Evolutionary conservation across 2,797 vertebrate species (phyloP).

Genomic region (Falco berigora): DNA sequence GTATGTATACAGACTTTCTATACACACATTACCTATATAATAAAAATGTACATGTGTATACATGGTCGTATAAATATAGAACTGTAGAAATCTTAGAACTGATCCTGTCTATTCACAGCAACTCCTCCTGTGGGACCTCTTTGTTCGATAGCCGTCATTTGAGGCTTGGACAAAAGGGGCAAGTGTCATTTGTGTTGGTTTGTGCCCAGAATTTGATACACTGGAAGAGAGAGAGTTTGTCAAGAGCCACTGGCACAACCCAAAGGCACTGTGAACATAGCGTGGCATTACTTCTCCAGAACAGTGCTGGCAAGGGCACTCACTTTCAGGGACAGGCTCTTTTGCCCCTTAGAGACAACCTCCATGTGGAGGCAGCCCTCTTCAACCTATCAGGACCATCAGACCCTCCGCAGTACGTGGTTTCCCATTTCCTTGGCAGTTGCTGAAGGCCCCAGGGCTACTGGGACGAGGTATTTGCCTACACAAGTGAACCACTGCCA

Average conservation of each 20-base stretch:
- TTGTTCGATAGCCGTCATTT: conserved; percentile 60
- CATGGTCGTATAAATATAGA: conserved; percentile 78
- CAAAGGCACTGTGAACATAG: background rate
- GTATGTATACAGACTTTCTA: conserved; percentile 77
- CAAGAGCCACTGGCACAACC: background rate
- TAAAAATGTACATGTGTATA: conserved; percentile 82
- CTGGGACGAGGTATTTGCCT: background rate
- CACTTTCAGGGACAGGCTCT: background rate
- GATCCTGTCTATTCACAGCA: conserved; percentile 70
- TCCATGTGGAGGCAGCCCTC: background rate
- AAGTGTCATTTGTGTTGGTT: conserved; percentile 86
- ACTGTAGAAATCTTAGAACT: conserved; percentile 72
- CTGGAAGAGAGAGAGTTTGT: conserved; percentile 69
- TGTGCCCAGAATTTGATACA: conserved; percentile 91
- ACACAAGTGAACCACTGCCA: background rate
- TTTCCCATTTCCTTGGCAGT: background rate
- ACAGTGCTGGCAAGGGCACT: background rate
- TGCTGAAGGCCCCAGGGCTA: background rate
- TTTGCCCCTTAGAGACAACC: background rate
- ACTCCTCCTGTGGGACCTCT: background rate
- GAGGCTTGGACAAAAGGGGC: conserved; percentile 87
- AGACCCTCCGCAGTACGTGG: background rate
- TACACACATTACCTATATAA: conserved; percentile 77
- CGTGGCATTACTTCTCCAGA: background rate
- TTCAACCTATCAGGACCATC: background rate